Evolutionary conservation across 2,797 vertebrate genomes (phyloP).

Genomic region (Acestrorhynchus altus): DNA sequence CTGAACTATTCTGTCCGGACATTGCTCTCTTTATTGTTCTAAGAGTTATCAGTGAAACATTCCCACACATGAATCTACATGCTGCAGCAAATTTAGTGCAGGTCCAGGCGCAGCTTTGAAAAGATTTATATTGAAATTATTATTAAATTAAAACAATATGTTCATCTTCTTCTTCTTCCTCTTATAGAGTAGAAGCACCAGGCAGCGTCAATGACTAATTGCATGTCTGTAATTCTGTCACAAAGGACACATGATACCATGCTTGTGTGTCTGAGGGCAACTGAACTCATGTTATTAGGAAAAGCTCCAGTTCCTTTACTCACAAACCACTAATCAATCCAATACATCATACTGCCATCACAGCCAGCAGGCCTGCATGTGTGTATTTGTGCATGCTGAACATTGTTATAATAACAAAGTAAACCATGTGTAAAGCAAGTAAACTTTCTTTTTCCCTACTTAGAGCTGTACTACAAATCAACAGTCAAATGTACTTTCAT

Average conservation of each 20-base stretch:
- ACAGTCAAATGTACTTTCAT: too few species aligned
- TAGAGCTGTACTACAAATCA: not conserved
- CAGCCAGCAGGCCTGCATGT: conserved; percentile 7
- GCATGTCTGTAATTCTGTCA: not conserved
- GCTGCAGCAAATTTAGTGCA: too few species aligned
- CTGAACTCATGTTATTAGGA: conserved; percentile 46
- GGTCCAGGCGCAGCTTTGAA: not conserved
- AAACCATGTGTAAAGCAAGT: too few species aligned
- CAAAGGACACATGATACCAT: conserved; percentile 10
- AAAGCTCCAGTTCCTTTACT: conserved; percentile 60
- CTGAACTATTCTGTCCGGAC: not conserved
- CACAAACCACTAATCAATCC: conserved; percentile 64
- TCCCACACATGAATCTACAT: not conserved
- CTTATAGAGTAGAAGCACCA: not conserved
- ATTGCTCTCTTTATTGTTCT: not conserved
- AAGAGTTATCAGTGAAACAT: not conserved
- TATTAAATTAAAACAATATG: too few species aligned
- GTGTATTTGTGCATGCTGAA: not conserved
- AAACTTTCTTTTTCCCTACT: not conserved
- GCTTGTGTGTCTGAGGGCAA: not conserved
- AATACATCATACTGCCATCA: conserved; percentile 58
- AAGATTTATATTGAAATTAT: not conserved
- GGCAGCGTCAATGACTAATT: conserved; percentile 18
- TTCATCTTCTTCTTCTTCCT: too few species aligned
- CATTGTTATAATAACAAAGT: conserved; percentile 14